A percentile compares a stretch with the other conserved stretches of the same genome.
Conservation (phyloP, 92 coral and sea anemone species). For the Porites evermanni region DNA sequence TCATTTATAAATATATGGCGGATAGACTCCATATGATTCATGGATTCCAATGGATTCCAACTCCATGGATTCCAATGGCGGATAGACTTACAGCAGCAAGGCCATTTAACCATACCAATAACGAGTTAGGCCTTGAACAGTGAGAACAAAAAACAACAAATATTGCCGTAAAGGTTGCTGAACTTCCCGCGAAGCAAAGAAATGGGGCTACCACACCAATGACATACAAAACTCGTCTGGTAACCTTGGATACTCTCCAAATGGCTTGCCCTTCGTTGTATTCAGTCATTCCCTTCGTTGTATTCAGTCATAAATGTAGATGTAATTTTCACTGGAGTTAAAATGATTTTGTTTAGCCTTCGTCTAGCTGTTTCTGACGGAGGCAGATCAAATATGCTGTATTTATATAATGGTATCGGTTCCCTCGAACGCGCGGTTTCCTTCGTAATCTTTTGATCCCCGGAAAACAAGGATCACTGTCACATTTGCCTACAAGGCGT, state of each 20-base stretch:
- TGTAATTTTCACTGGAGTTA: background rate
- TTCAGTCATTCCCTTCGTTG: slow-evolving; percentile 4
- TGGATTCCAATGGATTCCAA: too few relatives aligned
- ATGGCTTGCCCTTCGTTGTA: background rate
- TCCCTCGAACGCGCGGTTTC: too few relatives aligned
- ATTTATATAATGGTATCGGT: too few relatives aligned
- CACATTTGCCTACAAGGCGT: too few relatives aligned
- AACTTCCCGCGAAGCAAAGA: background rate
- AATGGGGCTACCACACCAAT: background rate
- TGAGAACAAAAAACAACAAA: background rate
- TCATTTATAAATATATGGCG: too few relatives aligned
- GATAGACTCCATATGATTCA: too few relatives aligned
- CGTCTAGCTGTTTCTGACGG: background rate
- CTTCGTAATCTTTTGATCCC: too few relatives aligned
- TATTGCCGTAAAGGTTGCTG: background rate
- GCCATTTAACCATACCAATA: background rate
- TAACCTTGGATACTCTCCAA: background rate
- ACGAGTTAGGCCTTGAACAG: background rate
- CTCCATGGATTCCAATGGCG: background rate
- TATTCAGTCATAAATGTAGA: background rate
- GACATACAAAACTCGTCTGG: background rate
- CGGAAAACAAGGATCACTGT: too few relatives aligned
- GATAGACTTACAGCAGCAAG: background rate
- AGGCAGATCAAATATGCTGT: too few relatives aligned
- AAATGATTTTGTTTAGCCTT: background rate